Percentiles rank a stretch among this genome's conserved stretches.
phyloP scores from a whole-genome alignment of 1,140 invertebrate species.

The Archivesica marissinica region DNA sequence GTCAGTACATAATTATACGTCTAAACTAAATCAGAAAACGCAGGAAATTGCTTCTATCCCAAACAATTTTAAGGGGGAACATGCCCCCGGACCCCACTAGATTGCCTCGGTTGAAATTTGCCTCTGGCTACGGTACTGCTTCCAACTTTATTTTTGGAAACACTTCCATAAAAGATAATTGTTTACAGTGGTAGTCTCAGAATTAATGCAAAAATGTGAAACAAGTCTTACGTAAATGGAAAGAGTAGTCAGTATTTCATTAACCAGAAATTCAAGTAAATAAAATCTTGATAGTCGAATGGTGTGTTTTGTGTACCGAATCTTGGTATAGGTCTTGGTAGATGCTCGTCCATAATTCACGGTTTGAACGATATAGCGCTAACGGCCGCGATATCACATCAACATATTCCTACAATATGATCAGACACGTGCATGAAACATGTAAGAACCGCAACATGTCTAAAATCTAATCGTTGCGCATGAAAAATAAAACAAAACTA shows the following conservation, averaged over 20 bases:
- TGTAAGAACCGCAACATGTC: neutral
- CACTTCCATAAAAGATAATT: too few relatives aligned
- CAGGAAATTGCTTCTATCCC: too few relatives aligned
- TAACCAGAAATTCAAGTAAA: neutral
- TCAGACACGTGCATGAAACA: conserved; percentile 19
- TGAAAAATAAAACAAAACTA: neutral
- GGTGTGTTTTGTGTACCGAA: conserved; percentile 27
- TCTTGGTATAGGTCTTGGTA: conserved; percentile 71
- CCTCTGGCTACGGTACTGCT: too few relatives aligned
- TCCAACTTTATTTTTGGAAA: too few relatives aligned
- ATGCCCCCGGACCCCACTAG: too few relatives aligned
- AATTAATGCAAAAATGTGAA: too few relatives aligned
- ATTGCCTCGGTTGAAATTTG: too few relatives aligned
- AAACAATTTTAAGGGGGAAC: too few relatives aligned
- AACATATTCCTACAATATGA: conserved; percentile 82
- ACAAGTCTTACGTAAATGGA: too few relatives aligned
- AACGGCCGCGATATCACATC: conserved; percentile 83
- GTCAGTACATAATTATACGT: too few relatives aligned
- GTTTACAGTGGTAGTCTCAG: too few relatives aligned
- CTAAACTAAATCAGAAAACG: too few relatives aligned
- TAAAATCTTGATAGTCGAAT: neutral
- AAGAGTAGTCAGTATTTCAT: conserved; percentile 31
- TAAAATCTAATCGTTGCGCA: neutral
- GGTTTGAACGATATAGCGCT: conserved; percentile 74
- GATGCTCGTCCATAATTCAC: conserved; percentile 83